Base-by-base conservation (phyloP, 2,888 invertebrate species). In the Pammene aurita region DNA sequence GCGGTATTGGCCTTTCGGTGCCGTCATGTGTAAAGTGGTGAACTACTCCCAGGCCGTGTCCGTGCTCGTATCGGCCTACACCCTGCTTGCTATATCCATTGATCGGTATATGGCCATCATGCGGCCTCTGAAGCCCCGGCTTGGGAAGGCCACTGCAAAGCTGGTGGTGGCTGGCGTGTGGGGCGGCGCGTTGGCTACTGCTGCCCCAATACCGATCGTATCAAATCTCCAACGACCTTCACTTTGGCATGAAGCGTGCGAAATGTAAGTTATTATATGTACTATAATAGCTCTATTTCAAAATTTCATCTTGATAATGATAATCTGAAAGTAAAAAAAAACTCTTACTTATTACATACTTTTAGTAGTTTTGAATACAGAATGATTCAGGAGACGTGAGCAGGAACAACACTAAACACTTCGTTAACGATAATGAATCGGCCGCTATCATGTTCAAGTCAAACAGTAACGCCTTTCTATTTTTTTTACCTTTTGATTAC, bases 81-180 rank as follows among this genome's bases (percentile, higher is more conserved):
- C 97, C 0, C 86, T 97, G 77, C 95, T 97, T 16, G 96, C 96
- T 48, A 96, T 97, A 79, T 96, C 96, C 78, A 93, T 96, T 56
- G 97, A 97, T 87, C 94, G 97, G 16, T 97, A 96, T 81, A 94
- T 96, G 78, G 96, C 96, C 61, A 96, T 97, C 74, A 94, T 96
- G 93, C 95, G 96, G 93, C 97, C 97, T 0, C 85, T 97, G 62
- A 93, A 94, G 75, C 96, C 96, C 1, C 91, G 96, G 61, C 94
- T 96, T 81, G 95, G 95, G 44, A 95, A 95, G 79, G 93, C 75
- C 1, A 75, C 76, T 54, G 95, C 95, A 0, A 93, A 94, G 56
- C 77, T 94, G 34, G 93, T 95, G 60, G 95, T 96, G 55, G 83
- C 89, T 2, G 80, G 92, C 0, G 95, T 96, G 0, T 96, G 96